These are phyloP conservation scores for Orius insidiosus DNA, from an alignment of 1,140 invertebrate species.

Conservation along the genomic window DNA sequence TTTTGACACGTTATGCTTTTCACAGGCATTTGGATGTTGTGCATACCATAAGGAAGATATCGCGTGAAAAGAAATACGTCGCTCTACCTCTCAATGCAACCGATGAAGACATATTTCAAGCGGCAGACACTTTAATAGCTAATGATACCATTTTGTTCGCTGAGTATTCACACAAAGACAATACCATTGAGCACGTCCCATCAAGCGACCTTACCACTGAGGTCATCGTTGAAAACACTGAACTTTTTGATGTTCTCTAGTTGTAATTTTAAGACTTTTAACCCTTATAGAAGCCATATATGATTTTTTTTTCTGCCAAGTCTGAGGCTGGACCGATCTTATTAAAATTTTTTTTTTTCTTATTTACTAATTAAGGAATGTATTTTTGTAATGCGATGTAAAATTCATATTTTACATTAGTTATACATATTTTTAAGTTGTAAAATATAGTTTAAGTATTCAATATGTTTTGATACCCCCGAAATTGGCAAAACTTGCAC, in stretches of 20 bases:
- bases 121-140: constrained; percentile 14
- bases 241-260: constrained; percentile 14
- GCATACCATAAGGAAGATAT: background rate
- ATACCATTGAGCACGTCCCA: constrained; percentile 3
- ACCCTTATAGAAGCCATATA: too few species aligned
- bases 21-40: constrained; percentile 10
- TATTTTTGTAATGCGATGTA: too few species aligned
- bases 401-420: too few species aligned
- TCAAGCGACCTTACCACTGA: constrained; percentile 9
- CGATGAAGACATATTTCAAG: constrained; percentile 16
- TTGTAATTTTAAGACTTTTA: too few species aligned
- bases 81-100: constrained; percentile 15
- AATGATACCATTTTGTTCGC: constrained; percentile 14
- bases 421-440: too few species aligned
- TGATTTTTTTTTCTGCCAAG: too few species aligned
- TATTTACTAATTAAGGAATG: too few species aligned
- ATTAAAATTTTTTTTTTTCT: too few species aligned
- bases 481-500: too few species aligned
- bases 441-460: too few species aligned
- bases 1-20: constrained; percentile 9
- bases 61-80: background rate
- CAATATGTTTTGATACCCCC: too few species aligned
- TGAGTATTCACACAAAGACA: constrained; percentile 11
- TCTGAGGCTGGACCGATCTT: too few species aligned
- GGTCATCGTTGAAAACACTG: constrained; percentile 16